Evolutionary conservation across 2,888 invertebrate genomes (phyloP), one percentile per base, ranked within the genome.

Genomic region (Scaptomyza caliginosa): DNA sequence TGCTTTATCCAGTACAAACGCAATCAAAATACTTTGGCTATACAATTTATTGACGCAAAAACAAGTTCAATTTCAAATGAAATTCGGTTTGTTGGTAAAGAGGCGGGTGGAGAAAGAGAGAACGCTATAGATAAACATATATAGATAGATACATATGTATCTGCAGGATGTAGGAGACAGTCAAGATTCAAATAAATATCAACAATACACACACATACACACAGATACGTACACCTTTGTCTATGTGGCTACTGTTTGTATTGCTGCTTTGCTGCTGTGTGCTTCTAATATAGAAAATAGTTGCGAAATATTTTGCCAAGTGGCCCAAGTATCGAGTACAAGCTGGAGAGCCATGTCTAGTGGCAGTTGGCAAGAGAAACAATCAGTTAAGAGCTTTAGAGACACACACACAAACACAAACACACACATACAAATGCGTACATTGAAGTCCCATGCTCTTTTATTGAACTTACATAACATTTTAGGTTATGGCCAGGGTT

Each of bases 321-420:
- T 79, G 75, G 82, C 82, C 82, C 64, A 70, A 74, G 83, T 64
- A 70, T 76, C 70, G 64, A 73, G 60, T 72, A 74, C 51, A 60
- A 62, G 68, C 63, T 17, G 42, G 52, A 72, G 67, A 71, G 71
- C 65, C 66, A 62, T 73, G 73, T 73, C 75, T 74, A 74, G 75
- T 76, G 77, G 74, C 79, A 87, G 83, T 84, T 87, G 84, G 86
- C 76, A 86, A 88, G 85, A 86, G 86, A 88, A 88, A 88, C 86
- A 86, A 86, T 88, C 86, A 86, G 86, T 86, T 86, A 86, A 88
- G 86, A 84, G 85, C 77, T 78, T 86, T 82, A 67, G 63, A 76
- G 69, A 71, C 59, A 69, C 39, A 60, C 34, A 54, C 21, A 54
- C 34, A 48, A 13, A 49, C 30, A 48, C 26, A 57, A 19, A 46